These are phyloP conservation scores for Dichetophora obliterata DNA, from an alignment of 2,888 invertebrate genomes.

Conservation along the genomic window DNA sequence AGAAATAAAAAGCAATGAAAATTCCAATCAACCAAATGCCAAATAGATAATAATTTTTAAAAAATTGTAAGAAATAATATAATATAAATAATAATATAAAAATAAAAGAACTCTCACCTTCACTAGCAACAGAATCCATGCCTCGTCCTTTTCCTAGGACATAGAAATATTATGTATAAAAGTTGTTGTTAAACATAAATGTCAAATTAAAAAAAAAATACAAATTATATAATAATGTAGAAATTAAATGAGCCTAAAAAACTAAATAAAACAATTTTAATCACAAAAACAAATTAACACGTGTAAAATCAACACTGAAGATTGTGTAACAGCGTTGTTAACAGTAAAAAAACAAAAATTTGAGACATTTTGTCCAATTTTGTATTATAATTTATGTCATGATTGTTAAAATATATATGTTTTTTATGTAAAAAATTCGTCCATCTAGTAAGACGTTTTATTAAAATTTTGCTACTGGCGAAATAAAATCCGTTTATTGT, in stretches of 20 bases:
- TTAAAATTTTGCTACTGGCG: too few species aligned
- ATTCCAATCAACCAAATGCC: constrained; percentile 9
- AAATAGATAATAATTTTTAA: constrained; percentile 34
- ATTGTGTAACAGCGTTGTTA: neutral
- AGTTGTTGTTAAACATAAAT: constrained; percentile 47
- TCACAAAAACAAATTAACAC: constrained; percentile 12
- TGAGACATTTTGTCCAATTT: too few species aligned
- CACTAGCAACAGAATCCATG: constrained; percentile 78
- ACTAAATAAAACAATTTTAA: neutral
- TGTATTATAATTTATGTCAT: too few species aligned
- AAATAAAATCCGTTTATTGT: too few species aligned
- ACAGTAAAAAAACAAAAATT: too few species aligned
- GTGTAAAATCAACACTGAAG: neutral
- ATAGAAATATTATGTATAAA: constrained; percentile 56
- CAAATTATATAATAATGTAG: constrained; percentile 33
- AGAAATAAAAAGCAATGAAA: neutral
- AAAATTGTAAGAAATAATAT: constrained; percentile 37
- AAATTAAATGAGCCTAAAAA: neutral
- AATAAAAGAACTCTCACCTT: constrained; percentile 74
- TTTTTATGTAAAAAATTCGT: too few species aligned
- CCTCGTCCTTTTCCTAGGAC: constrained; percentile 77
- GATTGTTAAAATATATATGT: too few species aligned
- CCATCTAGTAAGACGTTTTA: too few species aligned
- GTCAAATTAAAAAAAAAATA: constrained; percentile 48
- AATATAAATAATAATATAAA: constrained; percentile 44